Evolutionary conservation across 2,113 vertebrate genomes (phyloP), one percentile per base, ranked within the genome.

Genomic region (Dolichotis patagonum): DNA sequence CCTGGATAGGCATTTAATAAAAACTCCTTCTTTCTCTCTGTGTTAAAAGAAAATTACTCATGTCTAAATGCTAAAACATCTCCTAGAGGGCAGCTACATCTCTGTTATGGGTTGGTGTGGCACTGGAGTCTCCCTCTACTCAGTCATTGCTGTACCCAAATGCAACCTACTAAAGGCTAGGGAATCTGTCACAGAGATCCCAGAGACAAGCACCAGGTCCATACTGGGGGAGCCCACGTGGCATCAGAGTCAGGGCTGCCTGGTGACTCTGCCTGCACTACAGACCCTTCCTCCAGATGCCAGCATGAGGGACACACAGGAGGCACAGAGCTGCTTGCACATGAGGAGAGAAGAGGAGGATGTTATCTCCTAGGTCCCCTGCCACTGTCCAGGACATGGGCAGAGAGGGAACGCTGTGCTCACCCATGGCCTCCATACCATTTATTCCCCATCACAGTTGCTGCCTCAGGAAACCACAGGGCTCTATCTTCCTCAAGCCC

Each of bases 61-160:
- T 19, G 28, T 11, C 32, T 77, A 54, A 19, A 9, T 38, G 32
- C 38, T 46, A 6, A 19, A 28, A 12, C 5, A 20, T 14, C 28
- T 46, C 46, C 46, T 60, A 7, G 41, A 71, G 41, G 62, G 19
- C 2, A 13, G 16, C 28, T 11, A 1, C 58, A 26, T 86, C 38
- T 73, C 69, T 41, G 38, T 26, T 26, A 35, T 12, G 41, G 69
- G 17, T 32, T n/a, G 19, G 38, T 9, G 4, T 5, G 7, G 38
- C 0, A 1, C 9, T 12, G 4, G 9, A 38, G 69, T 19, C 71
- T n/a, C n/a, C 26, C 0, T 11, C 38, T 16, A 46, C 41, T 28
- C 26, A 46, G 73, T 22, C 43, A 28, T 43, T 43, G 22, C 41
- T 75, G 24, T 19, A 19, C 22, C 71, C 26, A 30, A 1, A 46